A percentile compares a stretch with the other conserved stretches of the same genome.
phyloP scores from a whole-genome alignment of 2,113 vertebrate species.

The Butorides virescens region DNA sequence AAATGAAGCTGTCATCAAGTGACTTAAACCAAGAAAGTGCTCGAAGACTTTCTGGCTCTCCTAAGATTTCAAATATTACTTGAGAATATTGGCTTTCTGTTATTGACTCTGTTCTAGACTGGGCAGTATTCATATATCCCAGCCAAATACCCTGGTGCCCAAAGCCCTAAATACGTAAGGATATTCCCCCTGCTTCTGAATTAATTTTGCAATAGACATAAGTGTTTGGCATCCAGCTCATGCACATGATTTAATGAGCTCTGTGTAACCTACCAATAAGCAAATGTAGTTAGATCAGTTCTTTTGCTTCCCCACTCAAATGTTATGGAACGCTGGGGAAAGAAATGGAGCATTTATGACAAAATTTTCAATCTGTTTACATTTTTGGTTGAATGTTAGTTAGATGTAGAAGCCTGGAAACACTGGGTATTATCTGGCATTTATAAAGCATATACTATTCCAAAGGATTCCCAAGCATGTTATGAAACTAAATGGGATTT shows the following conservation, averaged over 20 bases:
- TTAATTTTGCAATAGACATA: not conserved
- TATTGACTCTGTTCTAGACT: not conserved
- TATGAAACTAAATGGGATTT: conserved; percentile 46
- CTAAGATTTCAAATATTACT: not conserved
- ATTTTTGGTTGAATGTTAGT: conserved; percentile 10
- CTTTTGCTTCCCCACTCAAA: not conserved
- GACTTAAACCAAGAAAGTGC: not conserved
- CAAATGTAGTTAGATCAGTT: not conserved
- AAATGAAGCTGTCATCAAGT: not conserved
- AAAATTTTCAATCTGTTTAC: conserved; percentile 25
- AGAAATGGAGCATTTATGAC: not conserved
- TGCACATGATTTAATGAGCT: not conserved
- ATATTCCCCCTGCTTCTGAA: not conserved
- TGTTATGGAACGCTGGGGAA: not conserved
- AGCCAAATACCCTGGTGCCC: not conserved
- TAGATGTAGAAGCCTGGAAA: conserved; percentile 7
- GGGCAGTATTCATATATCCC: not conserved
- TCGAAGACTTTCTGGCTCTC: not conserved
- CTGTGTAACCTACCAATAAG: not conserved
- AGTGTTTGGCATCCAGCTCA: not conserved
- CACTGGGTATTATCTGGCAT: not conserved
- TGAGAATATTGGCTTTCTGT: not conserved
- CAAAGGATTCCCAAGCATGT: conserved; percentile 24
- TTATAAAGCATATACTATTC: not conserved
- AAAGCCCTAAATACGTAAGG: not conserved